phyloP scores from a whole-genome alignment of 92 coral and sea anemone genomes.

The Paragorgia papillata region DNA sequence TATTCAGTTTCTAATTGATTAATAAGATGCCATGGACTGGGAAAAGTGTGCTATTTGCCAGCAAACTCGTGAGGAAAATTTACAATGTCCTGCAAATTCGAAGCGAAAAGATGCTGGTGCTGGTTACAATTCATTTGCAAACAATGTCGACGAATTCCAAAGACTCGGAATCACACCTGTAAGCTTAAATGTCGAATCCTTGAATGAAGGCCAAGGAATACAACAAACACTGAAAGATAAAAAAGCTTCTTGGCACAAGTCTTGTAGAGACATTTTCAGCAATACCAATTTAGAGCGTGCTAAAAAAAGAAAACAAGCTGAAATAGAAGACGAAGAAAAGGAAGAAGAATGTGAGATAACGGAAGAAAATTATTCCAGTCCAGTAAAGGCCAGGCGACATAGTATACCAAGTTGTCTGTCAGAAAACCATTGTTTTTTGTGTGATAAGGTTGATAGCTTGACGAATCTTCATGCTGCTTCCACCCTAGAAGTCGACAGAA shows the following conservation, averaged over 20 bases:
- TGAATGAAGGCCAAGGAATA: slow-evolving; percentile 26
- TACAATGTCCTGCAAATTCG: too few relatives aligned
- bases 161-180: slow-evolving; percentile 24
- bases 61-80: background rate
- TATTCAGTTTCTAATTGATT: too few relatives aligned
- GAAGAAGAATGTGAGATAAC: too few relatives aligned
- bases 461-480: slow-evolving; percentile 39
- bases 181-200: background rate
- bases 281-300: slow-evolving; percentile 45
- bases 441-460: background rate
- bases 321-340: too few relatives aligned
- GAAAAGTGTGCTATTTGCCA: background rate
- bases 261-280: too few relatives aligned
- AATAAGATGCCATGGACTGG: too few relatives aligned
- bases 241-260: slow-evolving; percentile 31
- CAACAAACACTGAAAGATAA: background rate
- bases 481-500: slow-evolving; percentile 55
- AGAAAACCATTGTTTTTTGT: background rate
- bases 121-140: slow-evolving; percentile 46
- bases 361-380: too few relatives aligned
- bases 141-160: slow-evolving; percentile 8
- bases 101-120: slow-evolving; percentile 46
- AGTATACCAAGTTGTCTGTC: too few relatives aligned
- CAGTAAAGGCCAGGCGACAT: too few relatives aligned
- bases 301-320: slow-evolving; percentile 56